Base-by-base conservation (phyloP, 2,888 invertebrate genomes). In the Calameuta idolon region DNA sequence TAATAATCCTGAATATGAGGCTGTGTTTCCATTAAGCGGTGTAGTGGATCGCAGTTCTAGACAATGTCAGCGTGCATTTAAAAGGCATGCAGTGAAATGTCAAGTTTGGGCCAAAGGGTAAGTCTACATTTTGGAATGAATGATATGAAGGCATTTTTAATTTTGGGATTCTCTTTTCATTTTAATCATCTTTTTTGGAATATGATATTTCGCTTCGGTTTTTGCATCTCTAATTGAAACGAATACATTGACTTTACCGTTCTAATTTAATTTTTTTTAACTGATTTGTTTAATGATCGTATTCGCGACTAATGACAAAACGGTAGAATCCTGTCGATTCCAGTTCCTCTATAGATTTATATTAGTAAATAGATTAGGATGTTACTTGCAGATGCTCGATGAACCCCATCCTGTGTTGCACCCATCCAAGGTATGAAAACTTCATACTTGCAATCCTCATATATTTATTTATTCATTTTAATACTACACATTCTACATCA, bases 51-150 rank as follows among this genome's bases (percentile, higher is more conserved):
- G 98, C 71, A 94, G 94, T 81, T 94, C 96, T 1, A 93, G 98
- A 77, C 94, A 96, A 31, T 97, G 98, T 87, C 95, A 95, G 83
- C 92, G 99, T 75, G 94, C 97, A 40, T 96, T 99, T 90, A 98
- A 98, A 90, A 93, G 98, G 74, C 97, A 98, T 86, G 94, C 95
- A 2, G 92, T 99, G 81, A 99, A 99, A 90, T 94, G 98, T 77
- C 98, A 99, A 92, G 94, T 99, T 12, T 98, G 95, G 93, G 96
- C 97, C 0, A 96, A 96, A 93, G 98, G 98, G 98, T 98, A 92
- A 94, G 95, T 87, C 74, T 74, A 68, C 34, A 78, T 73, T 71
- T 33, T 74, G 31, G 35, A 74, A 40, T 40, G 34, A 35, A 75
- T 5, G 33, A 11, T 75, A 40, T 75, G 3, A 40, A 33, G 30